These are phyloP conservation scores for Oikopleura dioica DNA, from an alignment of 23 tunicate species.

Conservation along the genomic window DNA sequence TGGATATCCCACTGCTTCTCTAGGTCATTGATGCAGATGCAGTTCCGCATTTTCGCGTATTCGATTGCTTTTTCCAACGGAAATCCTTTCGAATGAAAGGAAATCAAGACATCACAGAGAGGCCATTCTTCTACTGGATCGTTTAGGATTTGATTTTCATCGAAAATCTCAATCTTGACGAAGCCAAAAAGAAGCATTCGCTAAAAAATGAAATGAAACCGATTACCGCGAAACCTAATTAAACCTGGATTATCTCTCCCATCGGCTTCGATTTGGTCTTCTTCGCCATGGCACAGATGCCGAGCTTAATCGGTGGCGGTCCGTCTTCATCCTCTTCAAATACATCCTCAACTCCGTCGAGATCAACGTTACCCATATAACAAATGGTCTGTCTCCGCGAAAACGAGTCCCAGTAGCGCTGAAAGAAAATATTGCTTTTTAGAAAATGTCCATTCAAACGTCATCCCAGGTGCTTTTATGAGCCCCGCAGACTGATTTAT, in stretches of 20 bases:
- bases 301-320: constrained; percentile 34
- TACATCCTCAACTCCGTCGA: constrained; percentile 19
- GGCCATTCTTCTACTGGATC: constrained; percentile 81
- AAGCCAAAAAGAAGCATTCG: constrained; percentile 55
- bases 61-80: constrained; percentile 79
- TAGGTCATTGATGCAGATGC: constrained; percentile 73
- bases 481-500: too few relatives aligned
- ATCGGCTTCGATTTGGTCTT: constrained; percentile 77
- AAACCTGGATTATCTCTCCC: too few relatives aligned
- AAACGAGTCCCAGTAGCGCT: too few relatives aligned
- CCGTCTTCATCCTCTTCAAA: constrained; percentile 13
- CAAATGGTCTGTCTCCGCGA: too few relatives aligned
- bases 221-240: too few relatives aligned
- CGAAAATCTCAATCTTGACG: constrained; percentile 34
- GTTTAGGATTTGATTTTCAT: constrained; percentile 30
- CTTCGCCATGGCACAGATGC: constrained; percentile 92
- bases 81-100: constrained; percentile 87
- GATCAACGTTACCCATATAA: too few relatives aligned
- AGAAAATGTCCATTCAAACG: too few relatives aligned
- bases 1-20: constrained; percentile 67
- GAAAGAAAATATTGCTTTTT: too few relatives aligned
- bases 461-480: too few relatives aligned
- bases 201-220: too few relatives aligned
- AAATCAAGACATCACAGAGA: constrained; percentile 57
- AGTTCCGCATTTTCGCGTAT: constrained; percentile 47